Evolutionary conservation across 2,797 vertebrate species (phyloP), one percentile per base, ranked within the genome.

Genomic region (Pangasius krempfi): DNA sequence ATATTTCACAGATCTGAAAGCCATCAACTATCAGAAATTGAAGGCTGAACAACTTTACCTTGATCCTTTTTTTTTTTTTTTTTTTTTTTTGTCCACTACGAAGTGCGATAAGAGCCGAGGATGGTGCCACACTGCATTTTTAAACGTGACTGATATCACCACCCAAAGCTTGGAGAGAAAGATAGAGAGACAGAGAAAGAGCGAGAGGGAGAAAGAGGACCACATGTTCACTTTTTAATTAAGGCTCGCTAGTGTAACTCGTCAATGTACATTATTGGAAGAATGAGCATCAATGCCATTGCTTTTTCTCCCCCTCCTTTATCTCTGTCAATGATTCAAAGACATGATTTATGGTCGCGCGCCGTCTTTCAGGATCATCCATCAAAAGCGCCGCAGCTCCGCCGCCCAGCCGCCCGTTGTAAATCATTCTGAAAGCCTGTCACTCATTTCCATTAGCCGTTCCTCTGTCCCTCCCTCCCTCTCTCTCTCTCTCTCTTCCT

Each of bases 321-420:
- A 99, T 99, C 98, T 99, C 96, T 99, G 98, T 99, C 98, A 99
- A 98, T 98, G 98, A 98, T 98, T 98, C 98, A 98, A 98, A 99
- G 98, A 99, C 98, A 99, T 99, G 98, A 99, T 99, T 99, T 99
- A 99, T 99, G 98, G 98, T 98, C 97, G 95, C 96, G 98, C 98
- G 98, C 98, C 96, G 97, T 98, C 98, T 99, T 98, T 97, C 97
- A 97, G 98, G 97, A 97, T 99, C 98, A 99, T 99, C 98, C 98
- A 99, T 99, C 98, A 99, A 97, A 87, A 92, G 91, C 96, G 93
- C 94, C 96, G 90, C 97, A 44, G 97, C 97, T 98, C 98, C 96
- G 98, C 98, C 97, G 97, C 97, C 96, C 97, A 97, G 97, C 97
- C 97, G 97, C 96, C 95, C 96, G 97, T 98, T 99, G 98, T 99